Evolutionary conservation across 2,888 invertebrate genomes (phyloP).

Genomic region (Molanna angustata): DNA sequence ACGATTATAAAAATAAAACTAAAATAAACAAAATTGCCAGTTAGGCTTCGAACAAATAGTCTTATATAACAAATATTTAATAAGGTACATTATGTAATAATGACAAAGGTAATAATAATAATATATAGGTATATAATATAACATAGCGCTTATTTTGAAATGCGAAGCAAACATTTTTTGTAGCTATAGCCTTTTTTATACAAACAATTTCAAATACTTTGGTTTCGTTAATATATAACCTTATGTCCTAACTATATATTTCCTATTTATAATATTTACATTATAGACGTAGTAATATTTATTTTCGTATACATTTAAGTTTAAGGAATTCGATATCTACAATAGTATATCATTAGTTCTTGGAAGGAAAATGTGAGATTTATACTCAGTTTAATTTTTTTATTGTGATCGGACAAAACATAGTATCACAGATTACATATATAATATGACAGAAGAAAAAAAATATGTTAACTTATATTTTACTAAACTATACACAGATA

Average conservation of each 20-base stretch:
- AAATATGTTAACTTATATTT: no score
- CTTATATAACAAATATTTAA: conserved; percentile 18
- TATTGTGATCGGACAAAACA: no score
- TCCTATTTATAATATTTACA: conserved; percentile 28
- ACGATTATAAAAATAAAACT: conserved; percentile 12
- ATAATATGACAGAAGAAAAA: no score
- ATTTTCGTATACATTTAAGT: conserved; percentile 31
- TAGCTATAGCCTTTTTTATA: conserved; percentile 26
- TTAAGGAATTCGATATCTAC: conserved; percentile 30
- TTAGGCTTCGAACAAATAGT: conserved; percentile 16
- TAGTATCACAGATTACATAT: no score
- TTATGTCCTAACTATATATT: conserved; percentile 27
- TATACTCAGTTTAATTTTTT: no score
- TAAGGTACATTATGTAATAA: no score
- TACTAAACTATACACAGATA: no score
- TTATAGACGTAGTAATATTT: conserved; percentile 23
- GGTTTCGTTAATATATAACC: conserved; percentile 32
- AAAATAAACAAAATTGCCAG: conserved; percentile 17
- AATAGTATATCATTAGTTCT: conserved; percentile 3
- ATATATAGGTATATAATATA: conserved; percentile 25
- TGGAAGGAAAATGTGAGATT: no score
- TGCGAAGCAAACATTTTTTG: conserved; percentile 32
- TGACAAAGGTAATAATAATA: conserved; percentile 30
- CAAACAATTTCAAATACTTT: conserved; percentile 32
- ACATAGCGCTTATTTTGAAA: conserved; percentile 30